phyloP scores from a whole-genome alignment of 2,888 invertebrate species.

The Plusia festucae region DNA sequence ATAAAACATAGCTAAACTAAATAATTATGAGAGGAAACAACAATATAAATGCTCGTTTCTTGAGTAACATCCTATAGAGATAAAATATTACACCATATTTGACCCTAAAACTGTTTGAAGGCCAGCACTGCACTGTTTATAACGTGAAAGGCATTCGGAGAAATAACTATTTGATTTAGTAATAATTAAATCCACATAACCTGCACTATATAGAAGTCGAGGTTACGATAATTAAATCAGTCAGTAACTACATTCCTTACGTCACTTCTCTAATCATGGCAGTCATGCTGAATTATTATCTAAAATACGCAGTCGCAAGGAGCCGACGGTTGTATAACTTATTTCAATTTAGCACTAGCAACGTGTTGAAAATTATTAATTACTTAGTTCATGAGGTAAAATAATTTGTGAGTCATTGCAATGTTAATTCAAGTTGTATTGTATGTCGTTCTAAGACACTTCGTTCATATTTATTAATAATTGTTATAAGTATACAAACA shows the following conservation, averaged over 20 bases:
- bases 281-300: constrained; percentile 38
- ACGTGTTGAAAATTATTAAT: constrained; percentile 48
- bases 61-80: no score
- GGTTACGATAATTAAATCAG: constrained; percentile 45
- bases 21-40: not conserved
- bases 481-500: constrained; percentile 69
- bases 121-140: not conserved
- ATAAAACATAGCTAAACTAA: no score
- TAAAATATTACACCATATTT: no score
- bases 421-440: constrained; percentile 68
- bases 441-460: constrained; percentile 73
- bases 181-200: constrained; percentile 23
- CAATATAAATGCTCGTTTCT: not conserved
- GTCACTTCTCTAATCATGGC: constrained; percentile 43
- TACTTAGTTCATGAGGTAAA: constrained; percentile 54
- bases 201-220: constrained; percentile 30
- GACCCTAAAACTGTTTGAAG: not conserved
- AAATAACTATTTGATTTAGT: constrained; percentile 14
- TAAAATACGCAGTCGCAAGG: constrained; percentile 32
- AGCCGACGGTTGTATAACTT: constrained; percentile 23
- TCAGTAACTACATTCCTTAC: constrained; percentile 37
- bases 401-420: constrained; percentile 53
- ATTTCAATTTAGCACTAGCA: constrained; percentile 39
- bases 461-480: constrained; percentile 84
- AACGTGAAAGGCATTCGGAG: constrained; percentile 5